Evolutionary conservation across 2,113 vertebrate genomes (phyloP), one percentile per base, ranked within the genome.

Genomic region (Tragelaphus strepsiceros): DNA sequence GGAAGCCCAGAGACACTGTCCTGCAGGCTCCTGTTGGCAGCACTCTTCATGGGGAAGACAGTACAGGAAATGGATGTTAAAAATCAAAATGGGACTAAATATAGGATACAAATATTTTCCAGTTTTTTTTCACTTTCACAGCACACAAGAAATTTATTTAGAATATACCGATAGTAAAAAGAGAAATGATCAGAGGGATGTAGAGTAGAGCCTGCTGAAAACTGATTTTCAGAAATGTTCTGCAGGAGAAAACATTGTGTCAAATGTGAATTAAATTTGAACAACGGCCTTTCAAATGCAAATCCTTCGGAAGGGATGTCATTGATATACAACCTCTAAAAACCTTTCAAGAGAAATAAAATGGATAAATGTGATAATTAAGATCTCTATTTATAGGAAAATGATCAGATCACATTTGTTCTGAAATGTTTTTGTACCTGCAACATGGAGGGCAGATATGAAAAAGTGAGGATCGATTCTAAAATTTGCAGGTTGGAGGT

Each of bases 241-340:
- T 97, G 94, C 92, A 90, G 97, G 80, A 98, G 84, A 61, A 97
- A 98, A 96, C 96, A 86, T 89, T 82, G 26, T 94, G 97, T 97
- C 92, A 98, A 98, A 98, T 83, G 61, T 96, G 97, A 98, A 98
- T 98, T 94, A 98, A 98, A 97, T 98, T 97, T 98, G 96, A 98
- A 97, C 97, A 98, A 96, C 96, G 80, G 87, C 96, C 98, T 98
- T 99, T 98, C 97, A 98, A 98, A 98, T 98, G 98, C 94, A 98
- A 98, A 98, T 98, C 94, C 2, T 97, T 97, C 56, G 3, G 82
- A 98, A 97, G 39, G 64, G 93, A 46, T 95, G 88, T 97, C 98
- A 98, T 88, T 98, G 96, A 90, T 98, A 97, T 97, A 98, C 93
- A 98, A 98, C 96, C 98, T 97, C 95, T 59, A 82, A 97, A 98